Percentiles rank a stretch among this genome's conserved stretches.
Evolutionary conservation across 2,113 vertebrate genomes (phyloP).

Genomic region (Notarius lentiginosus): DNA sequence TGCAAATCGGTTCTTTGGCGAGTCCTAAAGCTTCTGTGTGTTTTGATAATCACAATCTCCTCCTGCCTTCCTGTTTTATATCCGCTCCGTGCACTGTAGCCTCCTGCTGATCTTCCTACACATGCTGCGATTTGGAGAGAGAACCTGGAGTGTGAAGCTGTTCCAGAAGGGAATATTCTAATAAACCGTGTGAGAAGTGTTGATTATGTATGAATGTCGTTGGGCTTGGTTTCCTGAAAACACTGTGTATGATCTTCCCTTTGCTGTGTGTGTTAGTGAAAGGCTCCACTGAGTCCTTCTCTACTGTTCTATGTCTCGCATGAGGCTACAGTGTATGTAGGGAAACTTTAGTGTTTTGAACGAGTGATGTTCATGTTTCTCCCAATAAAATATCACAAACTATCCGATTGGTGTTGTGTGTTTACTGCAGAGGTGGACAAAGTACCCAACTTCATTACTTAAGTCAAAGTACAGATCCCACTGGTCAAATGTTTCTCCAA

Average conservation of each 20-base stretch:
- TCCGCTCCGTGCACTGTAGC: conserved; percentile 1
- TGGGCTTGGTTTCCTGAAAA: neutral
- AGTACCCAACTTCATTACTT: too few relatives aligned
- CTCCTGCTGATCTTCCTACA: conserved; percentile 22
- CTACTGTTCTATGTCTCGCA: neutral
- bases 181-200: neutral
- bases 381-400: conserved; percentile 44
- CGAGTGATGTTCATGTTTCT: conserved; percentile 26
- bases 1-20: neutral
- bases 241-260: neutral
- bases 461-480: too few relatives aligned
- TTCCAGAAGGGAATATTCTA: neutral
- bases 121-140: neutral
- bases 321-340: neutral
- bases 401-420: neutral
- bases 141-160: conserved; percentile 18
- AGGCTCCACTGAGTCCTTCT: neutral
- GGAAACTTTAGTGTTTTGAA: conserved; percentile 9
- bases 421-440: conserved; percentile 4
- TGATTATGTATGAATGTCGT: conserved; percentile 33
- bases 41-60: conserved; percentile 30
- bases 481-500: too few relatives aligned
- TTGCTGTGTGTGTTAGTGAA: neutral
- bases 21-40: neutral
- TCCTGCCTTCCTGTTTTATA: neutral